Evolutionary conservation across 2,797 vertebrate genomes (phyloP).

Genomic region (Premnoplex brunnescens): DNA sequence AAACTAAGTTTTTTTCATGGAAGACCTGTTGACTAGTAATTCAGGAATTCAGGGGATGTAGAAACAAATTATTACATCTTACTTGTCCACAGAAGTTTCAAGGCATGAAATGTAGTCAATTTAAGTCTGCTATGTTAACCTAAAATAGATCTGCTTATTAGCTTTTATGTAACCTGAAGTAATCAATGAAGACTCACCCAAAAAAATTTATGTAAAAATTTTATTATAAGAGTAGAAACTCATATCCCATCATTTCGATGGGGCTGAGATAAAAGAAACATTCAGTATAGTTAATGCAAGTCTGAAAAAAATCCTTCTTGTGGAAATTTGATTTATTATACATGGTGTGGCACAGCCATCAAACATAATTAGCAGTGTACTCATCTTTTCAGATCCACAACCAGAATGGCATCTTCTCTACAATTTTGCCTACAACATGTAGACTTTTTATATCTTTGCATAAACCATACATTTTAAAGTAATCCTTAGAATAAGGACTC

Average conservation of each 20-base stretch:
- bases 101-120: neutral
- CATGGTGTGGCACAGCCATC: neutral
- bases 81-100: slow-evolving; percentile 36
- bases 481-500: neutral
- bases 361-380: neutral
- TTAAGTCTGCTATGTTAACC: neutral
- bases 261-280: neutral
- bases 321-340: neutral
- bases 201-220: neutral
- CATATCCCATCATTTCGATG: neutral
- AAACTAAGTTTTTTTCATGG: slow-evolving; percentile 76
- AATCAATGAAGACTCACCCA: neutral
- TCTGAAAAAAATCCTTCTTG: neutral
- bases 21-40: slow-evolving; percentile 77
- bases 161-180: neutral
- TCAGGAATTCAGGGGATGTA: slow-evolving; percentile 68
- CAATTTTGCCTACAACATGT: neutral
- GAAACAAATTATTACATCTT: slow-evolving; percentile 27
- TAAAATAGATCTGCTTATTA: neutral
- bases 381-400: neutral
- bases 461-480: neutral
- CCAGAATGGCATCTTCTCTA: neutral
- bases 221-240: neutral
- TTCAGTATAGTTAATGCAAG: neutral
- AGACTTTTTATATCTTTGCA: neutral